Conservation (phyloP, 2,888 invertebrate species). For the Podabrus alpinus region DNA sequence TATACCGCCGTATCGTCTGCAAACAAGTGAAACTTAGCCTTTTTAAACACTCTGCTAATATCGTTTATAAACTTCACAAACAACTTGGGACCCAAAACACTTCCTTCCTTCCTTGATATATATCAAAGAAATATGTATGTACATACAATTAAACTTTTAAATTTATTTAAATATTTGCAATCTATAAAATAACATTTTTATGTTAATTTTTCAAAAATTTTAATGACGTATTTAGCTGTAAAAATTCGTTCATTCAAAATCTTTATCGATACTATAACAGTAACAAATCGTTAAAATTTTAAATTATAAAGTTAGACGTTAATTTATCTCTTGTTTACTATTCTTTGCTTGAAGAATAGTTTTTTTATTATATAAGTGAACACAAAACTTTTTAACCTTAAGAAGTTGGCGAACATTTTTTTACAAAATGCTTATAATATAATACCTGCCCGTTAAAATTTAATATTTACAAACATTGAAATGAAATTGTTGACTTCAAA, state of each 20-base stretch:
- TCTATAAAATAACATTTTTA: neutral
- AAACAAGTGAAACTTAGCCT: too few relatives aligned
- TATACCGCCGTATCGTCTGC: too few relatives aligned
- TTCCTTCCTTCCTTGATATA: too few relatives aligned
- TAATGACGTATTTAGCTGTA: neutral
- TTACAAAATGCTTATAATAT: too few relatives aligned
- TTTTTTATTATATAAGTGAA: neutral
- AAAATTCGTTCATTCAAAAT: neutral
- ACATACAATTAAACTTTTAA: neutral
- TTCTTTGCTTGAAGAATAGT: neutral
- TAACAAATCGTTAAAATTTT: neutral
- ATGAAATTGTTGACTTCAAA: neutral
- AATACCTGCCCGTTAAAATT: neutral
- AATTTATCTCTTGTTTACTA: neutral
- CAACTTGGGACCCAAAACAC: too few relatives aligned
- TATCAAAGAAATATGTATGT: too few relatives aligned
- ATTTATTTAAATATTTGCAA: neutral
- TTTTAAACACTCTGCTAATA: too few relatives aligned
- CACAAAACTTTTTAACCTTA: neutral
- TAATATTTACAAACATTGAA: neutral
- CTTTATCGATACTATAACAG: neutral
- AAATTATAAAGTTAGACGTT: neutral
- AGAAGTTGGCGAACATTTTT: neutral
- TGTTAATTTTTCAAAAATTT: too few relatives aligned
- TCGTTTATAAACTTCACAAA: too few relatives aligned